Evolutionary conservation across 2,113 vertebrate species (phyloP).

Genomic region (Fregata magnificens): DNA sequence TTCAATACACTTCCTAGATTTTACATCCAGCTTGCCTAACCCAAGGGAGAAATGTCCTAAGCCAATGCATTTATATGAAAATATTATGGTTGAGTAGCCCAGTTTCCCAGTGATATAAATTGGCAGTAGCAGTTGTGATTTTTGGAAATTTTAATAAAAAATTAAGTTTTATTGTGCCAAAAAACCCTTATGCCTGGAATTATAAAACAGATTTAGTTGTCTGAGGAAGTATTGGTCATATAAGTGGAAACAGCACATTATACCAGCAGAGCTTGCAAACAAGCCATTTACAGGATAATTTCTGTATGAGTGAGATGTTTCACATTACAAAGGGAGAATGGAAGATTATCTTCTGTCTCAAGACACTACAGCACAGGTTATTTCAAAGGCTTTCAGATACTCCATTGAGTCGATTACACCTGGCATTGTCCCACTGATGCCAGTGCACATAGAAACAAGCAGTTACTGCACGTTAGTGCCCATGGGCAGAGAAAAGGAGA

Average conservation of each 20-base stretch:
- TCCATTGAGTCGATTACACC: not conserved
- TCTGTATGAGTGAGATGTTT: not conserved
- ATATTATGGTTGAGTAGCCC: not conserved
- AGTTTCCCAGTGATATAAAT: conserved; percentile 9
- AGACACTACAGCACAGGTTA: not conserved
- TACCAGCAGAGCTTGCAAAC: not conserved
- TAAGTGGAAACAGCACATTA: not conserved
- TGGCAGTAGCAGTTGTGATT: not conserved
- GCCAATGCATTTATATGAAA: conserved; percentile 1
- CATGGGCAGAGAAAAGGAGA: not conserved
- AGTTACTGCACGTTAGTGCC: not conserved
- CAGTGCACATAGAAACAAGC: not conserved
- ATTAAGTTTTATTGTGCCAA: not conserved
- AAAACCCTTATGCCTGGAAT: not conserved
- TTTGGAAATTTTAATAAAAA: conserved; percentile 24
- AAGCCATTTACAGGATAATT: not conserved
- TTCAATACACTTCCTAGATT: not conserved
- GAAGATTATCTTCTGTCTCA: not conserved
- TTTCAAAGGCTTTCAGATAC: not conserved
- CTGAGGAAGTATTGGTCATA: not conserved
- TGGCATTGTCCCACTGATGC: not conserved
- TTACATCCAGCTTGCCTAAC: not conserved
- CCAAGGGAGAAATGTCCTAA: not conserved
- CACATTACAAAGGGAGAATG: not conserved
- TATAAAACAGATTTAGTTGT: not conserved